Base-by-base conservation (phyloP, 1,140 invertebrate genomes). In the Berghia stephanieae region DNA sequence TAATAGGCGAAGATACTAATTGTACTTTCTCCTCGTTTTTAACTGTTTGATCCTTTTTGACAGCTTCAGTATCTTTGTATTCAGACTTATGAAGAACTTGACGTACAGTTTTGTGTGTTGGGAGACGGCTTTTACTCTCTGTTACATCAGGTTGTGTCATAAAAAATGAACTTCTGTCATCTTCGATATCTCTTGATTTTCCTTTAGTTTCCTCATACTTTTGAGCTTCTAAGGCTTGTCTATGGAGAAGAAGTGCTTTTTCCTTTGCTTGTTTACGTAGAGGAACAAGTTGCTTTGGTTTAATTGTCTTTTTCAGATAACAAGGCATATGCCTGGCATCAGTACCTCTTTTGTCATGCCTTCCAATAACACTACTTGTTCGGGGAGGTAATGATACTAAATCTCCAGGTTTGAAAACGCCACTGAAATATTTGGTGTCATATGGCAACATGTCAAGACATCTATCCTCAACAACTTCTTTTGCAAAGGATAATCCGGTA, bases 381-480 rank as follows among this genome's bases (percentile, higher is more conserved):
- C 77, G 80, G 4, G 38, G 70, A 36, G 77, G 84, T 16, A 75
- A 75, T 34, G 74, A 36, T 5, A 86, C 75, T 70, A 85, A 68
- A 72, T 80, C 80, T 70, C 82, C 79, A 34, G 81, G 36, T 49
- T 83, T 75, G 67, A 88, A 77, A 27, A 83, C 84, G 78, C 86
- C 85, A 72, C 76, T 79, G 67, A 88, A 82, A 68, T 88, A 88
- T 71, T 88, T 88, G 34, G 80, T 78, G 81, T 85, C 83, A 81
- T 88, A 89, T 34, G 87, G 87, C 52, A 88, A 66, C 78, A 84
- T 83, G 78, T 86, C 83, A 75, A 87, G 86, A 67, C 86, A 87
- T 66, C 85, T 73, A n/a, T 88, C 87, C 67, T 81, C 79, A 16
- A 89, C 85, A 49, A 89, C 88, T 77, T 86, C 85, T 78, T 89